Conservation (phyloP, 2,797 vertebrate genomes). For the Rhadinocentrus ornatus region DNA sequence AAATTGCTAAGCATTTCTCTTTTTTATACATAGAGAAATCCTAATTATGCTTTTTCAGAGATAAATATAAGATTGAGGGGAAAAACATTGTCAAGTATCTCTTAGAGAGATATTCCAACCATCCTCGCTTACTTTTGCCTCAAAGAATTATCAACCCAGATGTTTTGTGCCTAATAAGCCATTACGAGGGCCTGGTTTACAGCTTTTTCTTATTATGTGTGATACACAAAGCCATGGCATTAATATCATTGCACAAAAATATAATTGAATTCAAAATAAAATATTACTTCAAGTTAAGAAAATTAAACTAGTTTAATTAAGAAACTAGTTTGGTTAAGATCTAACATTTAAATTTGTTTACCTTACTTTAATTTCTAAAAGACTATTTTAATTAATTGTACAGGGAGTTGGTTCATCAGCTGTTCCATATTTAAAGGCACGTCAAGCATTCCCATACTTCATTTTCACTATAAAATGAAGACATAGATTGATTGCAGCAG, state of each 20-base stretch:
- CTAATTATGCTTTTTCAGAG: not conserved
- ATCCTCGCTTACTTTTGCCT: conserved; percentile 7
- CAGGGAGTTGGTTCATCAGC: not conserved
- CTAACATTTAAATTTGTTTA: not conserved
- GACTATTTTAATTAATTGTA: not conserved
- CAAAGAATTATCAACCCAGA: conserved; percentile 5
- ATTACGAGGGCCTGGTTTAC: not conserved
- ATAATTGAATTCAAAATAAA: conserved; percentile 2
- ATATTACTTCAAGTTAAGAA: not conserved
- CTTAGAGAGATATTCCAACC: conserved; percentile 4
- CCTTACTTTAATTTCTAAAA: not conserved
- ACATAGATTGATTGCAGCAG: not conserved
- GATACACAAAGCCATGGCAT: not conserved
- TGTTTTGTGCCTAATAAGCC: not conserved
- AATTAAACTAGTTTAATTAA: not conserved
- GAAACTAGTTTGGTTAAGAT: not conserved
- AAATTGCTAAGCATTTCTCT: not conserved
- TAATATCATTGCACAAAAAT: conserved; percentile 9
- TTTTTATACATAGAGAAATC: conserved; percentile 1
- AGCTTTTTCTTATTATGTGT: not conserved
- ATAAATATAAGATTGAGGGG: not conserved
- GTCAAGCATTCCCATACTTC: not conserved
- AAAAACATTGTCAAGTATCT: conserved; percentile 6
- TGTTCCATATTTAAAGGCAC: not conserved
- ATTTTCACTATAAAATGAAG: not conserved